Conservation (phyloP, 2,888 invertebrate genomes). For the Silvanus unidentatus region DNA sequence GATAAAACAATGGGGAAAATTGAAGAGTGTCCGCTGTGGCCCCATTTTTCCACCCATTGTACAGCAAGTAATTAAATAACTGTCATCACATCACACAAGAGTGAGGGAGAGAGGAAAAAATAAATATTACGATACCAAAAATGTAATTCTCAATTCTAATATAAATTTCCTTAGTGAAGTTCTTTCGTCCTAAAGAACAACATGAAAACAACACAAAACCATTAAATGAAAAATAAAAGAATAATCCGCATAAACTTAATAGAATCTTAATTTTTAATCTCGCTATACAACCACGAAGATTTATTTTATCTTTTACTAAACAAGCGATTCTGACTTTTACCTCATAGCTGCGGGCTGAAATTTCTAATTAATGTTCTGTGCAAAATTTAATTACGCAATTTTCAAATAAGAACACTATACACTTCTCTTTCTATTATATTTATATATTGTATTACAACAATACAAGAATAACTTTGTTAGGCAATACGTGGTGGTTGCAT, state of each 20-base stretch:
- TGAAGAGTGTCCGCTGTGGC: slow-evolving; percentile 9
- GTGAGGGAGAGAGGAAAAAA: slow-evolving; percentile 13
- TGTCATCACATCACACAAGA: slow-evolving; percentile 28
- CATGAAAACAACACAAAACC: no score
- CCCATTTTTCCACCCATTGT: slow-evolving; percentile 13
- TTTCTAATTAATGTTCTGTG: slow-evolving; percentile 37
- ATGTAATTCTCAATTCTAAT: no score
- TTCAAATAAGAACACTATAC: slow-evolving; percentile 23
- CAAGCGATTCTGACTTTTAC: slow-evolving; percentile 31
- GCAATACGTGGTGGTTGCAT: slow-evolving; percentile 8
- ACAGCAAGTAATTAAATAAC: slow-evolving; percentile 24
- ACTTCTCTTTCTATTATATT: neutral
- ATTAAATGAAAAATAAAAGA: slow-evolving; percentile 8
- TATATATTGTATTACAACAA: no score
- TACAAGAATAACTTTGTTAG: slow-evolving; percentile 21
- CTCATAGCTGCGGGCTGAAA: slow-evolving; percentile 34
- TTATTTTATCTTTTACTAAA: slow-evolving; percentile 32
- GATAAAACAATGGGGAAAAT: slow-evolving; percentile 28
- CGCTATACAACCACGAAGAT: slow-evolving; percentile 26
- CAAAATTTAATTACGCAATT: slow-evolving; percentile 36
- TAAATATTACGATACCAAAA: neutral
- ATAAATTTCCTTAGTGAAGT: no score
- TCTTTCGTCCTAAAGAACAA: no score
- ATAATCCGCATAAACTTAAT: slow-evolving; percentile 33
- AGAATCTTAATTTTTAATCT: slow-evolving; percentile 35